phyloP scores from a whole-genome alignment of 2,113 vertebrate species.

The Talpa occidentalis region DNA sequence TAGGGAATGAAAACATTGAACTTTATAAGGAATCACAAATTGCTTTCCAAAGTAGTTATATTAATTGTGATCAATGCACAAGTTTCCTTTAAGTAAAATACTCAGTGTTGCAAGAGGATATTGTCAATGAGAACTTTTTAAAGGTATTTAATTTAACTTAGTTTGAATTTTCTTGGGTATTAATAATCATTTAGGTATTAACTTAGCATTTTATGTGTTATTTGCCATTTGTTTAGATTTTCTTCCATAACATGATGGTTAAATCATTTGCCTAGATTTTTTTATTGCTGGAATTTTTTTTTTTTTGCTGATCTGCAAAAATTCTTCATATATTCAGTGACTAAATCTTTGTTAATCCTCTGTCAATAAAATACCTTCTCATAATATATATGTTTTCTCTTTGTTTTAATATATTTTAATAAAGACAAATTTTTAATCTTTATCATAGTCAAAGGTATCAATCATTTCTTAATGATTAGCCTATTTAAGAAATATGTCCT shows the following conservation, averaged over 20 bases:
- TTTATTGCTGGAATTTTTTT: background rate
- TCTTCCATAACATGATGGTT: background rate
- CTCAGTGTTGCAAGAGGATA: background rate
- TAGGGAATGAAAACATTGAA: background rate
- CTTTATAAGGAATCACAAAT: background rate
- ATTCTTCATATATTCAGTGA: background rate
- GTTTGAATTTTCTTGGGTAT: background rate
- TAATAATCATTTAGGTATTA: background rate
- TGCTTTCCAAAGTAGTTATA: background rate
- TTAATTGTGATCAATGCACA: no score
- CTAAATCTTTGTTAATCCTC: background rate
- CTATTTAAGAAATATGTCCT: background rate
- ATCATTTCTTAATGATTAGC: background rate
- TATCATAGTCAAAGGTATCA: background rate
- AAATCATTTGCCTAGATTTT: background rate
- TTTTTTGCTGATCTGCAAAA: slow-evolving; percentile 1
- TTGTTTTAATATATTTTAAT: background rate
- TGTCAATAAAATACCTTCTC: background rate
- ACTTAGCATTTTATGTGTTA: background rate
- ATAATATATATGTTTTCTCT: background rate
- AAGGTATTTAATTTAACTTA: background rate
- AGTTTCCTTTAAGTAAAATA: background rate
- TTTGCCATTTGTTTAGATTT: slow-evolving; percentile 4
- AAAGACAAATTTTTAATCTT: slow-evolving; percentile 1
- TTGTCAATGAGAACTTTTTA: background rate